Evolutionary conservation across 2,797 vertebrate species (phyloP).

Genomic region (Steatocranus sp.): DNA sequence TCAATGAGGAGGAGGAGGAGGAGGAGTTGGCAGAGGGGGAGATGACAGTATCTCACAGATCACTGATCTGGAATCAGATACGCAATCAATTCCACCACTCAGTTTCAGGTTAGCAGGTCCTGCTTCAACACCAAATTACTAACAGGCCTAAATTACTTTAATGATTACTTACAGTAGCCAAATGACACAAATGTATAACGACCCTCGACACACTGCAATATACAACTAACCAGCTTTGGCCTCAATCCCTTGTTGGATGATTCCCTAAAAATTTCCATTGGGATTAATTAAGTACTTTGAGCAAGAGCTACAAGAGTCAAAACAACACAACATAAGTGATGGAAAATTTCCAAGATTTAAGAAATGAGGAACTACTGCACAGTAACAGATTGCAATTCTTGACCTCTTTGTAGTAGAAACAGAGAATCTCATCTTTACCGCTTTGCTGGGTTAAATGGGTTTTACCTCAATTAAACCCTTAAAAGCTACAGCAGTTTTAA

Average conservation of each 20-base stretch:
- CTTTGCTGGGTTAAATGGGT: not conserved
- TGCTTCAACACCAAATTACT: constrained; percentile 8
- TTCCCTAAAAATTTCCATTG: not conserved
- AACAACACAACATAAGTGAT: not conserved
- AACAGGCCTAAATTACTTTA: not conserved
- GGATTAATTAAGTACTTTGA: not conserved
- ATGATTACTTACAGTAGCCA: not conserved
- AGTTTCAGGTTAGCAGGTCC: constrained; percentile 24
- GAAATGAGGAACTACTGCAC: not conserved
- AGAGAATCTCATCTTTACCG: not conserved
- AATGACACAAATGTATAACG: not conserved
- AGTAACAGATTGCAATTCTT: not conserved
- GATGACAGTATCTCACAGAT: constrained; percentile 39
- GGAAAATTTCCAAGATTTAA: not conserved
- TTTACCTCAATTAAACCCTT: not conserved
- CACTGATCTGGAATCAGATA: constrained; percentile 59
- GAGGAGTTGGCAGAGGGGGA: not conserved
- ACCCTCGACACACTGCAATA: not conserved
- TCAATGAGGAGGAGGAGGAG: constrained; percentile 6
- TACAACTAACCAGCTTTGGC: not conserved
- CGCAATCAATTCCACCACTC: constrained; percentile 55
- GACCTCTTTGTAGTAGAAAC: not conserved
- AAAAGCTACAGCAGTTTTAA: not conserved
- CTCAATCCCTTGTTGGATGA: not conserved
- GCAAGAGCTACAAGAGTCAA: not conserved